Evolutionary conservation across 2,888 invertebrate species (phyloP).

Genomic region (Agrypnus murinus): DNA sequence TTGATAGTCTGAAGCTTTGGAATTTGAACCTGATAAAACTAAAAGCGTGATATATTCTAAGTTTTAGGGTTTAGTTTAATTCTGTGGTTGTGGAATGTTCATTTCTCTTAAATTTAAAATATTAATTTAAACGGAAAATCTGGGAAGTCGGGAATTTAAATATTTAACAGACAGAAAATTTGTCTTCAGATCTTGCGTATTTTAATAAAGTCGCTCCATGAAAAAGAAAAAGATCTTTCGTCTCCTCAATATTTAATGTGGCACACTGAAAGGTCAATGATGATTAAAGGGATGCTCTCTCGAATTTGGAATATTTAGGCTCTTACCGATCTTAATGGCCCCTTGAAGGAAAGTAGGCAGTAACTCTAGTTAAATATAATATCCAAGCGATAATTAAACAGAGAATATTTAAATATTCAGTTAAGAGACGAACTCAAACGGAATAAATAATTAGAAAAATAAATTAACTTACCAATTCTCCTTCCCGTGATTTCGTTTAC

Average conservation of each 20-base stretch:
- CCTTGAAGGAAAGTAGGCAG: no score
- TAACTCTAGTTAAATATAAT: no score
- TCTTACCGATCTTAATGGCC: neutral
- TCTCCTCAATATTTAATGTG: neutral
- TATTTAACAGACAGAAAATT: neutral
- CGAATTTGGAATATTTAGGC: neutral
- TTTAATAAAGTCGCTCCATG: neutral
- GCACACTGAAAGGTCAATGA: neutral
- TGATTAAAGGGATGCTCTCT: neutral
- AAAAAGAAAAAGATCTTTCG: neutral
- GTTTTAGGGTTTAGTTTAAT: no score
- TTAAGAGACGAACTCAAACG: no score
- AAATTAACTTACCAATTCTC: slow-evolving; percentile 60
- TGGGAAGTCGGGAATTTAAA: neutral
- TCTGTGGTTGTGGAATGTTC: neutral
- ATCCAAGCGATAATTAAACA: no score
- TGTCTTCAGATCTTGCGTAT: neutral
- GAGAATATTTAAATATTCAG: no score
- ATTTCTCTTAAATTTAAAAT: neutral
- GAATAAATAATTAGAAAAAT: no score
- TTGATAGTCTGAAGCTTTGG: no score
- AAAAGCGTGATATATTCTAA: no score
- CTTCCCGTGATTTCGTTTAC: slow-evolving; percentile 62
- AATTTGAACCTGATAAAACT: no score
- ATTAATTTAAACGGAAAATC: slow-evolving; percentile 1